phyloP scores from a whole-genome alignment of 2,888 invertebrate species.

The Bugula neritina region DNA sequence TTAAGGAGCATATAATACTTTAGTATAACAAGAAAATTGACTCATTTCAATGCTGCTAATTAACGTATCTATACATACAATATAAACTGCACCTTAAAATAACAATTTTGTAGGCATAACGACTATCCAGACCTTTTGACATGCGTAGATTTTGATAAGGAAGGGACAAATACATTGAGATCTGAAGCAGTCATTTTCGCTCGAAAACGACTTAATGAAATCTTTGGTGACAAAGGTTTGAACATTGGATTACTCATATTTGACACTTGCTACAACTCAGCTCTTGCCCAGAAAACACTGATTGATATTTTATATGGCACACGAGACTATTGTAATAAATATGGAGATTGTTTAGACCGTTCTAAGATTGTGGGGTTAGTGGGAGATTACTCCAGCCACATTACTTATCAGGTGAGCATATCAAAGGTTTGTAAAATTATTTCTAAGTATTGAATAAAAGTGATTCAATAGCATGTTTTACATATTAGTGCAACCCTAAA shows the following conservation, averaged over 20 bases:
- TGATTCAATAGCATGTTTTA: background rate
- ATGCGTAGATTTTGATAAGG: background rate
- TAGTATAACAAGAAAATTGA: too few species aligned
- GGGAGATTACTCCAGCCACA: constrained; percentile 4
- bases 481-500: background rate
- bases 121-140: background rate
- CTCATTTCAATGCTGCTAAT: too few species aligned
- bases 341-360: background rate
- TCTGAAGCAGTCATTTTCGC: constrained; percentile 10
- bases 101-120: background rate
- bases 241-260: background rate
- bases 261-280: background rate
- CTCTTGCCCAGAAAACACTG: background rate
- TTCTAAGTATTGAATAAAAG: background rate
- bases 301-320: background rate
- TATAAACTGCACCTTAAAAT: too few species aligned
- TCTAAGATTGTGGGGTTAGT: background rate
- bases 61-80: too few species aligned
- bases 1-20: too few species aligned
- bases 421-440: background rate
- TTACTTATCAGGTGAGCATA: background rate
- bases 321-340: background rate
- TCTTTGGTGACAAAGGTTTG: background rate
- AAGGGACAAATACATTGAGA: background rate
- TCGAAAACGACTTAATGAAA: background rate